Evolutionary conservation across 2,113 vertebrate species (phyloP), one percentile per base, ranked within the genome.

Genomic region (Gymnorhina tibicen): DNA sequence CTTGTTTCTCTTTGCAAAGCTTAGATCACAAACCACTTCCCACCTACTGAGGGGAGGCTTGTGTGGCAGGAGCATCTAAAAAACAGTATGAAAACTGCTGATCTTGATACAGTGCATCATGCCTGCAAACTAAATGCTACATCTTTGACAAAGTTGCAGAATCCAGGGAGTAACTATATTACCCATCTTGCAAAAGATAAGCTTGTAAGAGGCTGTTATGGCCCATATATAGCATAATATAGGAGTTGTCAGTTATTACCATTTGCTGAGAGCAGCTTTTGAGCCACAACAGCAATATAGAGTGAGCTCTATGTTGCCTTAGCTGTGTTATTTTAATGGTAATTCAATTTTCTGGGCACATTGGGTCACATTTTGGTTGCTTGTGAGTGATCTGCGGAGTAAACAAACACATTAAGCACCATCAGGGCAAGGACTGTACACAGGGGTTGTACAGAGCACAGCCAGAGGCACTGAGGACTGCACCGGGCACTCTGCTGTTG

Each of bases 261-360:
- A 13, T 79, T 96, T 85, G 62, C 85, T 91, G 53, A 80, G 70
- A 73, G 67, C 55, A 69, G 85, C 49, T 91, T 95, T 76, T 46
- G 74, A 94, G 63, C 47, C 4, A 4, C 85, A 75, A 32, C 56
- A 87, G 74, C 85, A 80, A 41, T 35, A 84, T 0, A 93, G 66
- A 91, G 20, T 4, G 3, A 4, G 17, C 32, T 72, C 49, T 76
- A 0, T 81, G 69, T 75, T 84, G 83, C 85, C 68, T 70, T 81
- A 84, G 52, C 74, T 76, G 24, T 75, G 86, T 91, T 95, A 78
- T 96, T 94, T 94, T 81, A 94, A 80, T 44, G 56, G 60, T 67
- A 91, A 87, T 70, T 91, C 44, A 92, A 72, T 78, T 73, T 81
- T 26, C 72, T 88, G 60, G 37, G 49, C 77, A 75, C 28, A 60